These are phyloP conservation scores for Tetropium fuscum DNA, from an alignment of 2,888 invertebrate genomes.

Conservation along the genomic window DNA sequence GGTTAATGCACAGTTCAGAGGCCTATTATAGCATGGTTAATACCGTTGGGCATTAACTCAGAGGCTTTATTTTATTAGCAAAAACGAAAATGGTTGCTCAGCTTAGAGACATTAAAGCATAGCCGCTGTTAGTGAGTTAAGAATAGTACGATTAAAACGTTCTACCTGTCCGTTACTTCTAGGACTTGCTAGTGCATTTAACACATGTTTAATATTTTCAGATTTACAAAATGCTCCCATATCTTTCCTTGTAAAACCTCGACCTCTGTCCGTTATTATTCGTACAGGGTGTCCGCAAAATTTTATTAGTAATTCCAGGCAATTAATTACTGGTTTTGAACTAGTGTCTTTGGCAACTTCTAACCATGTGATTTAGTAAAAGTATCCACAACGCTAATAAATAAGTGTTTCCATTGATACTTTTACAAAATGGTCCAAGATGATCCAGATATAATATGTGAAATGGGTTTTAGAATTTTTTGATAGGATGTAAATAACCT, in stretches of 20 bases:
- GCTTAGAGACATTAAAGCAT: too few species aligned
- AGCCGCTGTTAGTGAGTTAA: not conserved
- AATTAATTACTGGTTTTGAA: conserved; percentile 4
- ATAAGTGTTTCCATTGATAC: conserved; percentile 21
- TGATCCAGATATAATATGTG: conserved; percentile 46
- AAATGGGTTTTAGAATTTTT: conserved; percentile 38
- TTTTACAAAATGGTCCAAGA: conserved; percentile 42
- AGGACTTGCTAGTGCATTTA: conserved; percentile 11
- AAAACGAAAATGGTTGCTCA: too few species aligned
- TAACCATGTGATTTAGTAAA: conserved; percentile 23
- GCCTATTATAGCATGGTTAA: too few species aligned
- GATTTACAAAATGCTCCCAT: not conserved
- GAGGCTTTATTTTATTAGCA: too few species aligned
- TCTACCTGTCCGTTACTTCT: conserved; percentile 24
- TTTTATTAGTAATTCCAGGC: conserved; percentile 9
- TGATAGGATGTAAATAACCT: conserved; percentile 43
- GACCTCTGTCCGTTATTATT: conserved; percentile 18
- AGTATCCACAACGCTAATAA: conserved; percentile 26
- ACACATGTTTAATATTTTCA: conserved; percentile 13
- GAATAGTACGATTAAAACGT: conserved; percentile 10
- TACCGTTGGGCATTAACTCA: too few species aligned
- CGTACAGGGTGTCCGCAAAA: not conserved
- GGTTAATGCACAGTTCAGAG: too few species aligned
- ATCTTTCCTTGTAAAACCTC: conserved; percentile 4
- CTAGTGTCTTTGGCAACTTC: conserved; percentile 32